phyloP scores from a whole-genome alignment of 2,797 vertebrate genomes.

The Ibycter americanus region DNA sequence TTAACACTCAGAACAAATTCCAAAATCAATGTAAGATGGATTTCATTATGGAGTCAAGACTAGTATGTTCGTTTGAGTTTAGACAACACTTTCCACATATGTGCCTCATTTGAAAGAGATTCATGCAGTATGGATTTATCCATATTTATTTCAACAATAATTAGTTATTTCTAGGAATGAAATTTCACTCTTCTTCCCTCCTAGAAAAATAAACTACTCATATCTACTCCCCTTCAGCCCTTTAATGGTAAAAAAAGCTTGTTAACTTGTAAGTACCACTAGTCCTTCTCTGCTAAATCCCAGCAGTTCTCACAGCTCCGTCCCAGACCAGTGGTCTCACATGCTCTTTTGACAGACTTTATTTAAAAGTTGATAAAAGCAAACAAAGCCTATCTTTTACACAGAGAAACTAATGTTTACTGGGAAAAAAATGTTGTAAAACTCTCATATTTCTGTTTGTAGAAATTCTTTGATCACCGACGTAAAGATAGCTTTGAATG shows the following conservation, averaged over 20 bases:
- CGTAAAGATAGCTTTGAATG: not conserved
- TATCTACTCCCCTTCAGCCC: not conserved
- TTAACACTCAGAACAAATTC: not conserved
- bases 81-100: not conserved
- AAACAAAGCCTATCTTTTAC: not conserved
- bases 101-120: not conserved
- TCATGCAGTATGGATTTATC: not conserved
- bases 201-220: not conserved
- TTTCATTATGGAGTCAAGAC: constrained; percentile 30
- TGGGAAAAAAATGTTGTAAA: not conserved
- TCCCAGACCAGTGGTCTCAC: not conserved
- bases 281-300: not conserved
- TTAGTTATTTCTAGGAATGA: no score
- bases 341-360: not conserved
- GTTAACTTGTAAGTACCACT: not conserved
- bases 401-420: not conserved
- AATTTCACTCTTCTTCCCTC: not conserved
- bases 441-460: not conserved
- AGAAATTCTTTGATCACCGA: not conserved
- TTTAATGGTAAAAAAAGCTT: not conserved
- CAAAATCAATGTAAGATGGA: not conserved
- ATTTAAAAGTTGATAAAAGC: not conserved
- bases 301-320: not conserved
- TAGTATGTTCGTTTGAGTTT: not conserved
- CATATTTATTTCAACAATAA: not conserved